Percentiles rank a stretch among this genome's conserved stretches.
phyloP scores from a whole-genome alignment of 2,113 vertebrate genomes.

The Calyptommatus sinebrachiatus region DNA sequence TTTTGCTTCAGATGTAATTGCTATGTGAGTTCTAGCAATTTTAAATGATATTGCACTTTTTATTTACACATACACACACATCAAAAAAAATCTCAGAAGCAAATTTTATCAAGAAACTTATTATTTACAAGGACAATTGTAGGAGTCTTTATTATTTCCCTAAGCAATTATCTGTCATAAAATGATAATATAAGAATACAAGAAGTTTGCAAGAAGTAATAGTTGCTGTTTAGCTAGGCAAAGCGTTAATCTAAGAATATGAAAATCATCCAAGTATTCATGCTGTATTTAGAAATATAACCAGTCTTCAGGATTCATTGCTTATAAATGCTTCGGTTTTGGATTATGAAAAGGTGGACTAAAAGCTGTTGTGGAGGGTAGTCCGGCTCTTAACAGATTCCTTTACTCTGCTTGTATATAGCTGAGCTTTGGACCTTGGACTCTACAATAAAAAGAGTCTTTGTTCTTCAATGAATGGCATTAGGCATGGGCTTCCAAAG shows the following conservation, averaged over 20 bases:
- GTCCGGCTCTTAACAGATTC: conserved; percentile 76
- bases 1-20: conserved; percentile 87
- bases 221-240: conserved; percentile 66
- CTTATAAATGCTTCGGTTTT: conserved; percentile 68
- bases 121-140: conserved; percentile 86
- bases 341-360: conserved; percentile 69
- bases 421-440: conserved; percentile 85
- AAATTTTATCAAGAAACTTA: conserved; percentile 84
- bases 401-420: conserved; percentile 79
- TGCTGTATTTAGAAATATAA: conserved; percentile 58
- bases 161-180: conserved; percentile 78
- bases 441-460: conserved; percentile 82
- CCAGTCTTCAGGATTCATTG: conserved; percentile 38
- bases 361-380: conserved; percentile 62
- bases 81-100: conserved; percentile 75
- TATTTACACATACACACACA: conserved; percentile 55
- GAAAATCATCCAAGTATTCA: conserved; percentile 52
- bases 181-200: conserved; percentile 73
- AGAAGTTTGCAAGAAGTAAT: conserved; percentile 70
- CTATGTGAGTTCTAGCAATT: conserved; percentile 81
- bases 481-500: conserved; percentile 91
- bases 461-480: conserved; percentile 89
- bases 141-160: conserved; percentile 82
- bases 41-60: conserved; percentile 89
- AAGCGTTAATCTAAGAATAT: conserved; percentile 50